Conservation (phyloP, 2,797 vertebrate genomes). For the Syngnathus rostellatus region DNA sequence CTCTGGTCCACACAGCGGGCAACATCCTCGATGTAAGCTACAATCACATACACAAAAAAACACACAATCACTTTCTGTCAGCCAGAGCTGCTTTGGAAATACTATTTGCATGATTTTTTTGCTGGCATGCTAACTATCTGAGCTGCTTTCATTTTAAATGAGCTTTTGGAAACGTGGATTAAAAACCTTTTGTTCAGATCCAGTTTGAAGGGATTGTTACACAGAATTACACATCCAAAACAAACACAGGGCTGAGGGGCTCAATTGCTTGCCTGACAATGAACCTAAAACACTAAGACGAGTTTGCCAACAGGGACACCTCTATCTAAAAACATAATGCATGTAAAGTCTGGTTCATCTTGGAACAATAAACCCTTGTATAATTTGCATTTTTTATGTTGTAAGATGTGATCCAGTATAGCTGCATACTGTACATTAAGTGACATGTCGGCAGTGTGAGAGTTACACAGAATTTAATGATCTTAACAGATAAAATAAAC, state of each 20-base stretch:
- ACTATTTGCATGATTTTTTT: neutral
- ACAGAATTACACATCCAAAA: neutral
- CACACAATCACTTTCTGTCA: slow-evolving; percentile 4
- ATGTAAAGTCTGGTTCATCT: neutral
- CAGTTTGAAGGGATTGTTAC: neutral
- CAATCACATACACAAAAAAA: slow-evolving; percentile 19
- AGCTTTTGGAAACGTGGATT: neutral
- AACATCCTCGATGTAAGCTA: slow-evolving; percentile 98
- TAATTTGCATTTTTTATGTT: neutral
- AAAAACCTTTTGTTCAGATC: neutral
- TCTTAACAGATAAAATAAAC: neutral
- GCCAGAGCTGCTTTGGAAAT: neutral
- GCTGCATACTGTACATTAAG: too few relatives aligned
- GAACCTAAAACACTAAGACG: neutral
- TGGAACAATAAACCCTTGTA: neutral
- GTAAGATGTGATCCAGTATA: too few relatives aligned
- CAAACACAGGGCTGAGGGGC: neutral
- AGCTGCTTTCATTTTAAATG: neutral
- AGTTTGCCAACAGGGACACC: neutral
- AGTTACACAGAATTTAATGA: too few relatives aligned
- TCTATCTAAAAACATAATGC: neutral
- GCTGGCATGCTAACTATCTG: neutral
- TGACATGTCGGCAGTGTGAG: too few relatives aligned
- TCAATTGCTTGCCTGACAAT: neutral
- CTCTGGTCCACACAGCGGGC: slow-evolving; percentile 98